Base-by-base conservation (phyloP, 37 sponge, comb jelly and placozoan species). In the Hormiphora californensis region DNA sequence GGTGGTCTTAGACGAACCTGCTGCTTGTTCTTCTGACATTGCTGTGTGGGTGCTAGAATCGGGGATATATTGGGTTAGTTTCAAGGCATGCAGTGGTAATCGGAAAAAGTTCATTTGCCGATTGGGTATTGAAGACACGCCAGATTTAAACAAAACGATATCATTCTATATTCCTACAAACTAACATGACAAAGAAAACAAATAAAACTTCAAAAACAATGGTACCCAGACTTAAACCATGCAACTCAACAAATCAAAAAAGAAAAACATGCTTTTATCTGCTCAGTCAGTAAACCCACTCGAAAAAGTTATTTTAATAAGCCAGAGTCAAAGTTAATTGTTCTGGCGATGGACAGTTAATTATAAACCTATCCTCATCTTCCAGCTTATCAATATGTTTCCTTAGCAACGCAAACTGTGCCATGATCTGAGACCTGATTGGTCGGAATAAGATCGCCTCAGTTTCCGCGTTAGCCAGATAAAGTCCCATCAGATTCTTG, bases 401-500 rank as follows among this genome's bases (percentile, higher is more conserved):
- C 55, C 86, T 91, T 54, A 88, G 61, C 59, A 92, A 40, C 0
- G 73, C 25, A 17, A 88, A 86, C 86, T 87, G 93, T 8, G 73
- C 39, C 28, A 73, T n/a, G n/a, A 73, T 73, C 23, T 73, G 81
- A 40, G 46, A 92, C 88, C 89, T 95, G 40, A 94, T 85, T 3
- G 99, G 99, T 68, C 91, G 73, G 61, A 98, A 98, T 3, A 98
- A 93, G 39, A 98, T 98, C 38, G 91, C 88, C 51, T 95, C 96
- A 33, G 96, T 95, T 40, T 98, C 99, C 31, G 90, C 89, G 68
- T 93, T 95, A 53, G 96, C 93, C 27, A 98, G 91, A 40, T 98
- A 98, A 30, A 96, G 89, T 8, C 88, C 21, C 87, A 94, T 87
- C 38, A 88, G 86, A 54, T 40, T 87, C 81, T 51, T 54, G 30